Evolutionary conservation across 2,888 invertebrate species (phyloP).

Genomic region (Diarsia mendica): DNA sequence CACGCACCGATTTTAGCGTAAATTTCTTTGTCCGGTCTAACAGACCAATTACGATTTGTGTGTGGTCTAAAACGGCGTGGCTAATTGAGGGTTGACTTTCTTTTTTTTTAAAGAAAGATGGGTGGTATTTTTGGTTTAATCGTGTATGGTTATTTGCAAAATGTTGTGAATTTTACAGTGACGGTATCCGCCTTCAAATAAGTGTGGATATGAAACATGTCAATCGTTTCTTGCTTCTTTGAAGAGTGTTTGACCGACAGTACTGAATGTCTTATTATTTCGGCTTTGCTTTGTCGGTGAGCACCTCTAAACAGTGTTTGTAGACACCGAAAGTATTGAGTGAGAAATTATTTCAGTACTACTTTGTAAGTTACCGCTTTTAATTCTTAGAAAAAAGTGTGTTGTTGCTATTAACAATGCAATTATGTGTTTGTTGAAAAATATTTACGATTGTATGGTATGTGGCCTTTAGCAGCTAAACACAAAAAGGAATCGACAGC

Average conservation of each 20-base stretch:
- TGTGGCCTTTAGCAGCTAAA: background rate
- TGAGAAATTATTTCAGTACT: constrained; percentile 1
- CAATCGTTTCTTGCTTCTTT: constrained; percentile 32
- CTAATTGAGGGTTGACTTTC: constrained; percentile 71
- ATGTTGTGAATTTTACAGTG: constrained; percentile 25
- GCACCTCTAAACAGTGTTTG: background rate
- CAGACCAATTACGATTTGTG: constrained; percentile 69
- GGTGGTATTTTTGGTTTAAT: constrained; percentile 61
- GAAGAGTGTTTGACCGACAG: constrained; percentile 1
- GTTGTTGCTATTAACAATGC: background rate
- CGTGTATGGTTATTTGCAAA: constrained; percentile 35
- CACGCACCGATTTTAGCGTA: constrained; percentile 72
- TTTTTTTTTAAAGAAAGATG: constrained; percentile 54
- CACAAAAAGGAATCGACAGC: background rate
- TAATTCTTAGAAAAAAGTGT: background rate
- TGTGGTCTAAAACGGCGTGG: constrained; percentile 69
- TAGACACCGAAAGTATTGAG: background rate
- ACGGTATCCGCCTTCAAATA: constrained; percentile 28
- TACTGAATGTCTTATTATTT: constrained; percentile 7
- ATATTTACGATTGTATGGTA: background rate
- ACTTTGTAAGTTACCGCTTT: constrained; percentile 6
- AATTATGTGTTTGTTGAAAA: constrained; percentile 4
- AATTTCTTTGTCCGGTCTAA: constrained; percentile 66
- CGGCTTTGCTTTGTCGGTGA: constrained; percentile 2
- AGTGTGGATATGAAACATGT: constrained; percentile 52